Base-by-base conservation (phyloP, 2,888 invertebrate genomes). In the Pegoplata infirma region DNA sequence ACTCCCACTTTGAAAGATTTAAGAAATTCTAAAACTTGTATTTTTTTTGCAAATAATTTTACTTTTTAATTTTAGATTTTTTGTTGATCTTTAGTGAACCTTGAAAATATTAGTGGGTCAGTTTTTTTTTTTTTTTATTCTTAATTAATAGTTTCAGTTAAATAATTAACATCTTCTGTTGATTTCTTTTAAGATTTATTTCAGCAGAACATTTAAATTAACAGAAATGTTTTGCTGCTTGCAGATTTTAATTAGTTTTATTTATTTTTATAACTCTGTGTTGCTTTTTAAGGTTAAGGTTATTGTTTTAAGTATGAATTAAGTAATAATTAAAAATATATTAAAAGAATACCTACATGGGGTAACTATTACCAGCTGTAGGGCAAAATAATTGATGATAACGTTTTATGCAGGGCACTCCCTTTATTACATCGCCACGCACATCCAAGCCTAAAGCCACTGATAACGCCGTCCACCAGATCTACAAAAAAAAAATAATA, bases 331-430 rank as follows among this genome's bases (percentile, higher is more conserved):
- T n/a, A 28, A 25, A 21, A 32, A 12, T 14, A 19, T 21, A 19
- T 47, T 16, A 44, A 5, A 12, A 40, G 14, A 55, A 66, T 71
- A 92, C 94, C 94, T 91, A 97, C 97, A 95, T 92, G 84, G 97
- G 97, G 91, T 97, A 97, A 78, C 94, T 94, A 87, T 95, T 96
- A 83, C 97, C 97, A 79, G 97, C 96, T 32, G 96, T 96, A 36
- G 97, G 96, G 89, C 97, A 97, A 90, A 95, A 97, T 73, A 97
- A 91, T 89, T 97, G 97, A 90, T 95, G 96, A 89, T 95, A 93
- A 84, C 94, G 92, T 90, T 96, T 96, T 87, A 97, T 95, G 90
- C 97, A 97, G 76, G 97, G 97, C 84, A 96, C 94, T 82, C 97
- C 97, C 88, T 94, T 92, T 85, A 97, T 94, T 82, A 96, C 92